Base-by-base conservation (phyloP, 2,888 invertebrate species). In the Anarsia innoxiella region DNA sequence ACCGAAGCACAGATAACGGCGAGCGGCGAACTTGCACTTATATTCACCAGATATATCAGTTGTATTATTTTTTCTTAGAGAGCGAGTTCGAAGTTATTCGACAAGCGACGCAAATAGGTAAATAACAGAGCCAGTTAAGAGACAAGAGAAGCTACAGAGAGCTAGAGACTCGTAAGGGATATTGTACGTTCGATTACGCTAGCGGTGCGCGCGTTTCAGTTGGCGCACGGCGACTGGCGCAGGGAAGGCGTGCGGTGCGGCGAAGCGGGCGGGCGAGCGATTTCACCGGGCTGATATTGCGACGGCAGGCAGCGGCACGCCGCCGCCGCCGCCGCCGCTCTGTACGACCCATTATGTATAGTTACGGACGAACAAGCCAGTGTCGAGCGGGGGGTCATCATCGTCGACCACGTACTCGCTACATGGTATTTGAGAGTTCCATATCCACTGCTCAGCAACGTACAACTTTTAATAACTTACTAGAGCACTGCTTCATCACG, bases 231-330 rank as follows among this genome's bases (percentile, higher is more conserved):
- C 79, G 82, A 83, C 82, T 82, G 80, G 84, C 80, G 80, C 83
- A 78, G 79, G 77, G 79, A 64, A 77, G 82, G 80, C 75, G 73
- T 66, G 79, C 69, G 78, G 76, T 69, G 78, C 68, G 78, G 60
- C 71, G 77, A 66, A 63, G 78, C 78, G 79, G 79, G 80, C 78
- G 80, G 78, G 76, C 77, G 77, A 75, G 78, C 79, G 83, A 82
- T 84, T 82, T 83, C 82, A 83, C 83, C 80, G 83, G 77, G 79
- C 77, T 77, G 80, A 82, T 82, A 82, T 78, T 79, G 80, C 80
- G 80, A 76, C 76, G 78, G 78, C 75, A 75, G 69, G 73, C 71
- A 79, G 75, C 76, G 77, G 78, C 75, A 74, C 70, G 72, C 70
- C 66, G n/a, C n/a, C n/a, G n/a, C n/a, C n/a, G n/a, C n/a, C n/a